Base-by-base conservation (phyloP, 1,140 invertebrate species). In the Ostrea edulis region DNA sequence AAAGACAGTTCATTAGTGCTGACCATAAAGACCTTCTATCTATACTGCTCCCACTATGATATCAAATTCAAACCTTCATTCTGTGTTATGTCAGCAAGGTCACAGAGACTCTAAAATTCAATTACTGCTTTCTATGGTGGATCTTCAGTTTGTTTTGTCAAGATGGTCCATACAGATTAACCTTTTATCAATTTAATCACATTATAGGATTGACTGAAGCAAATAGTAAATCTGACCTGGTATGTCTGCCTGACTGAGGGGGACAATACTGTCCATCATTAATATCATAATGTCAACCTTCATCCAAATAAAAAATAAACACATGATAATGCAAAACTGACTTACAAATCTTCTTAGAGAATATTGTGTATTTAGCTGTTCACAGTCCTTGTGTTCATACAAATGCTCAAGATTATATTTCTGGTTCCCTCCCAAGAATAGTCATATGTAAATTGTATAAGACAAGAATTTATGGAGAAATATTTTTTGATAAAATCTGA, bases 11-110 rank as follows among this genome's bases (percentile, higher is more conserved):
- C 68, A 77, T 77, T 25, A 77, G 68, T 29, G 68, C 68, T 14
- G 68, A 25, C 68, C 68, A 77, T 77, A 35, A 77, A 77, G 35
- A 29, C 68, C 35, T 77, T 77, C 68, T 77, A 17, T 35, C 22
- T 35, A 77, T 29, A 77, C 68, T 62, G 29, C 68, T 77, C 68
- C 68, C 68, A 35, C 68, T 77, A 77, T 77, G 68, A 25, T 77
- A 77, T 77, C 68, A 77, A 77, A 77, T 77, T 77, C 29, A 77
- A 77, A 77, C 68, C 68, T 35, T 44, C 35, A 77, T 77, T 77
- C 68, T 25, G 25, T 77, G 25, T 77, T 77, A 77, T 77, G 29
- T 77, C 68, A 77, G 14, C 68, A 77, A 25, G 68, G 68, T 77
- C 68, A 77, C 22, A 25, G 25, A 29, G 25, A 77, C 68, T 77